Percentiles rank a stretch among this genome's conserved stretches.
Conservation (phyloP, 2,797 vertebrate species). For the Pipistrellus pygmaeus region DNA sequence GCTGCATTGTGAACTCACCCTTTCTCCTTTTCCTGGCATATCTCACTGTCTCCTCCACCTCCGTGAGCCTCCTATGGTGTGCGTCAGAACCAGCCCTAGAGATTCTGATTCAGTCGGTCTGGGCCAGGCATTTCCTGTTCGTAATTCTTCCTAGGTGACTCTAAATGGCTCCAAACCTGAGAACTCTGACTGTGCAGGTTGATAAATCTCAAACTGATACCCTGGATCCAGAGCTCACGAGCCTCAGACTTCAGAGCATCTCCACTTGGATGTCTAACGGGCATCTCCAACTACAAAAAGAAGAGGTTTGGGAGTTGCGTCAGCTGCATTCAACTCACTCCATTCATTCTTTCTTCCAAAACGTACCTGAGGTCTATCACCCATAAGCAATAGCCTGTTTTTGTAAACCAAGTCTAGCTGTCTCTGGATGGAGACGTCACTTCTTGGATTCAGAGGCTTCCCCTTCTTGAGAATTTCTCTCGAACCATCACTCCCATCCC, state of each 20-base stretch:
- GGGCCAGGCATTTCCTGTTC: not conserved
- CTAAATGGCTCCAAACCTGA: not conserved
- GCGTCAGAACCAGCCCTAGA: not conserved
- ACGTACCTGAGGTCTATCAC: not conserved
- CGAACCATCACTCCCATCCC: not conserved
- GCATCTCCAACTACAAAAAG: not conserved
- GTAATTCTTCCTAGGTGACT: not conserved
- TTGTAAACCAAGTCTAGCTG: not conserved
- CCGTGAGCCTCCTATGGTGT: not conserved
- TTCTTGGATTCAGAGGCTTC: not conserved
- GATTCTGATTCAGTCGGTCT: not conserved
- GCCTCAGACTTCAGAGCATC: not conserved
- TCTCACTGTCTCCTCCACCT: not conserved
- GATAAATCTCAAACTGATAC: not conserved
- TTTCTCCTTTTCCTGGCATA: slow-evolving; percentile 14
- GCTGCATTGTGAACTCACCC: not conserved
- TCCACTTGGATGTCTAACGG: accelerated
- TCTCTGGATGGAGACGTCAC: not conserved
- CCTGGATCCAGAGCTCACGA: not conserved
- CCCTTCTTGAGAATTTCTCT: not conserved
- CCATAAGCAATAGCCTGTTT: not conserved
- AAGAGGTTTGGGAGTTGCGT: not conserved
- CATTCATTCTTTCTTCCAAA: not conserved
- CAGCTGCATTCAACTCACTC: not conserved
- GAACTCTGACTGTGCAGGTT: not conserved